Conservation (phyloP, 2,113 vertebrate genomes). For the Sorex araneus region DNA sequence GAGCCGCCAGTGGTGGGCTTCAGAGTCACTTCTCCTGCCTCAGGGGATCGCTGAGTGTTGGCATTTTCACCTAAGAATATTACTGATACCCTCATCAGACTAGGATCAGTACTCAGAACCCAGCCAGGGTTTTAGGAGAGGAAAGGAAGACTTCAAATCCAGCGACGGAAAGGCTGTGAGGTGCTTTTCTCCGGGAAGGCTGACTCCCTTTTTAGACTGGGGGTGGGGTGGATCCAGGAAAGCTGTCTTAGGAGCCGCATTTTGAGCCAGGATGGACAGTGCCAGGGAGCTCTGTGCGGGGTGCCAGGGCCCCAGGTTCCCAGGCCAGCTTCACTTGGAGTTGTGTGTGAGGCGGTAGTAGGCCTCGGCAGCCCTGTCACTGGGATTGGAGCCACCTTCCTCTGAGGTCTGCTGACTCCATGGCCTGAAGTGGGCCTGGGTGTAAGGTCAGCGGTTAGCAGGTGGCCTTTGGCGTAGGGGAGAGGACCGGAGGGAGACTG, state of each 20-base stretch:
- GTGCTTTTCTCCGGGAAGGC: background rate
- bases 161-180: background rate
- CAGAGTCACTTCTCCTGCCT: too few species aligned
- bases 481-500: too few species aligned
- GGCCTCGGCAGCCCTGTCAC: too few species aligned
- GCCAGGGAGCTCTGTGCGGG: background rate
- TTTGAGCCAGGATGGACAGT: background rate
- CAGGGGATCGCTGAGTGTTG: too few species aligned
- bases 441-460: too few species aligned
- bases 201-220: slow-evolving; percentile 18
- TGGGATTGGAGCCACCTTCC: too few species aligned
- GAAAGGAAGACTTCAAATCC: background rate
- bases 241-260: background rate
- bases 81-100: background rate
- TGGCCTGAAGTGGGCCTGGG: too few species aligned
- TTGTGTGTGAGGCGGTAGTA: too few species aligned
- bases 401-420: too few species aligned
- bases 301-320: background rate
- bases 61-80: background rate
- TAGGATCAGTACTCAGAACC: background rate
- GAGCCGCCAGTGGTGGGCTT: too few species aligned
- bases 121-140: slow-evolving; percentile 10
- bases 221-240: background rate
- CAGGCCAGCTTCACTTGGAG: too few species aligned
- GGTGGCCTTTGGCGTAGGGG: too few species aligned